A percentile compares a stretch with the other conserved stretches of the same genome.
Evolutionary conservation across 1,140 invertebrate species (phyloP).

Genomic region (Ceratina australensis): DNA sequence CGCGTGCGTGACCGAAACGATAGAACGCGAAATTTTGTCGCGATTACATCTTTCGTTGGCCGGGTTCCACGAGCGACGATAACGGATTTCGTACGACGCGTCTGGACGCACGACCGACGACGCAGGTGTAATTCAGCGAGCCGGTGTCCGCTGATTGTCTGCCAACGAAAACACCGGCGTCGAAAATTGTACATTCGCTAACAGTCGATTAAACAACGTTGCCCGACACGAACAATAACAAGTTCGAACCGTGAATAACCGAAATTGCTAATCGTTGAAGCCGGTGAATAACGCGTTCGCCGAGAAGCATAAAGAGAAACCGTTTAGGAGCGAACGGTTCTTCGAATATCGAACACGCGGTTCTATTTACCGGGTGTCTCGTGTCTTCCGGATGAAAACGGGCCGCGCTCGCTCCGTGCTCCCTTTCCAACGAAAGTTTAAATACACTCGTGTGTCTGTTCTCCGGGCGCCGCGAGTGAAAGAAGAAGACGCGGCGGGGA

Average conservation of each 20-base stretch:
- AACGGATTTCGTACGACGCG: conserved; percentile 11
- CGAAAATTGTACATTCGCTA: neutral
- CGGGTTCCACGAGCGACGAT: conserved; percentile 26
- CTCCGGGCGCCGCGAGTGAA: neutral
- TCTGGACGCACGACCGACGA: neutral
- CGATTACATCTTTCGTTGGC: conserved; percentile 35
- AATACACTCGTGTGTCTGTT: conserved; percentile 45
- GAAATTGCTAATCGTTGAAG: no score
- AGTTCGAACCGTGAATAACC: neutral
- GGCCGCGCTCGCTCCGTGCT: conserved; percentile 47
- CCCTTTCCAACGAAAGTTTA: conserved; percentile 53
- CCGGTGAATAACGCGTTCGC: no score
- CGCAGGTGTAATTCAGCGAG: neutral
- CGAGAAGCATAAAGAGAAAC: neutral
- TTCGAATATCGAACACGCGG: neutral
- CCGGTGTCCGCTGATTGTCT: neutral
- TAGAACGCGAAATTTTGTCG: conserved; percentile 13
- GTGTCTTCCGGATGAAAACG: conserved; percentile 45
- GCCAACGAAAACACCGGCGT: conserved; percentile 30
- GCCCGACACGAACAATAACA: neutral
- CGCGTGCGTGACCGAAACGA: neutral
- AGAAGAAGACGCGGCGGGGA: conserved; percentile 13
- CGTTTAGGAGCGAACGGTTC: neutral
- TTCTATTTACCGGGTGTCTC: conserved; percentile 50
- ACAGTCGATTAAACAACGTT: neutral